Percentiles rank a stretch among this genome's conserved stretches.
Evolutionary conservation across 1,140 invertebrate species (phyloP).

Genomic region (Capitella teleta): DNA sequence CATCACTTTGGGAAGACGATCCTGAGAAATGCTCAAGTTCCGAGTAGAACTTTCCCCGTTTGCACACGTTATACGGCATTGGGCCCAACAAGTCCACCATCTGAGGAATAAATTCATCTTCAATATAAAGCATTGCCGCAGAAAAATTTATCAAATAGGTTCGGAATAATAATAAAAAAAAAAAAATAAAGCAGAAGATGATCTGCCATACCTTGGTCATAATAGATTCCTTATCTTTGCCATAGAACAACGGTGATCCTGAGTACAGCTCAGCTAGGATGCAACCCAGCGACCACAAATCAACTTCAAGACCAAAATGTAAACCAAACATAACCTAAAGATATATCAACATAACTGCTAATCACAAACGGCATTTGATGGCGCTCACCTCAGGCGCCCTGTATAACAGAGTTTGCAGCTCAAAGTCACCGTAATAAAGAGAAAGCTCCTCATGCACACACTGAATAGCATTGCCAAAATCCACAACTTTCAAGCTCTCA

Average conservation of each 20-base stretch:
- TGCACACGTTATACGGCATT: constrained; percentile 18
- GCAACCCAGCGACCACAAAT: constrained; percentile 58
- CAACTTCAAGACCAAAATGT: constrained; percentile 47
- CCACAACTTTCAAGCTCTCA: constrained; percentile 37
- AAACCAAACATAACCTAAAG: constrained; percentile 44
- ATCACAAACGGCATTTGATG: constrained; percentile 17
- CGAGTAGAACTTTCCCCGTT: constrained; percentile 20
- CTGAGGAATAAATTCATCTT: no score
- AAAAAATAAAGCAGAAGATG: no score
- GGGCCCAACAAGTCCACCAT: constrained; percentile 17
- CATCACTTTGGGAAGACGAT: neutral
- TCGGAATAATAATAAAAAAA: no score
- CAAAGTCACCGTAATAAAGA: constrained; percentile 40
- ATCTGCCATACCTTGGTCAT: constrained; percentile 34
- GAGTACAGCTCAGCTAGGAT: constrained; percentile 99
- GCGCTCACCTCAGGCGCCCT: constrained; percentile 54
- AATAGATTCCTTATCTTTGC: constrained; percentile 71
- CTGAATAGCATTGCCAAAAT: constrained; percentile 42
- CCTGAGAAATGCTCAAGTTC: constrained; percentile 2
- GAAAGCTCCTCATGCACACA: constrained; percentile 37
- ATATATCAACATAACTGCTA: neutral
- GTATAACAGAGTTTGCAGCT: constrained; percentile 56
- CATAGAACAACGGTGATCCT: constrained; percentile 95
- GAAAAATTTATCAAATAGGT: no score
- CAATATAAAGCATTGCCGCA: no score